phyloP scores from a whole-genome alignment of 2,113 vertebrate species.

The Mobula birostris region DNA sequence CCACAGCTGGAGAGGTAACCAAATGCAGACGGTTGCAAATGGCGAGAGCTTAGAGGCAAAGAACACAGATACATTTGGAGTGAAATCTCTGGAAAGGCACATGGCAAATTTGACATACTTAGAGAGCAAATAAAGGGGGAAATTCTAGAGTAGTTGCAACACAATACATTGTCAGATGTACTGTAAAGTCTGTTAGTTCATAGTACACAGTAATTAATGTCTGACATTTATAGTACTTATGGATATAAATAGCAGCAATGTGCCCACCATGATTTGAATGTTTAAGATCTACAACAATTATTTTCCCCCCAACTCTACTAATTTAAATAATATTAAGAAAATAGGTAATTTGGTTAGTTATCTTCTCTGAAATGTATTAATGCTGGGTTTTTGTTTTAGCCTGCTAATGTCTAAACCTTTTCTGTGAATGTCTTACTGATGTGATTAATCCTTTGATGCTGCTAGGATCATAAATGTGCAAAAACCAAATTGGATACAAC shows the following conservation, averaged over 20 bases:
- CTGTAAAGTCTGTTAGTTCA: constrained; percentile 28
- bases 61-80: constrained; percentile 60
- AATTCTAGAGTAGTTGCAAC: neutral
- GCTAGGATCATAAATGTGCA: constrained; percentile 47
- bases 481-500: constrained; percentile 43
- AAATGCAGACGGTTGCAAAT: constrained; percentile 56
- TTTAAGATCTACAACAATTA: constrained; percentile 1
- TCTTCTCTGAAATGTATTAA: constrained; percentile 26
- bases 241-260: neutral
- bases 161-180: constrained; percentile 25
- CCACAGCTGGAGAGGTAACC: constrained; percentile 71
- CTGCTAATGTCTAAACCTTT: constrained; percentile 40
- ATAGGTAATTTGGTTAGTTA: constrained; percentile 20
- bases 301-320: neutral
- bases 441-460: constrained; percentile 61
- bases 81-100: constrained; percentile 72
- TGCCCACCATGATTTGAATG: neutral
- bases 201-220: neutral
- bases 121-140: constrained; percentile 68
- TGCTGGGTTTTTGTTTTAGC: neutral
- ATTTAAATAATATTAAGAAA: neutral
- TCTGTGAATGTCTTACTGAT: constrained; percentile 54
- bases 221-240: constrained; percentile 15
- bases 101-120: constrained; percentile 69
- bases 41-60: constrained; percentile 61